phyloP scores from a whole-genome alignment of 2,888 invertebrate species.

The Congeria kusceri region DNA sequence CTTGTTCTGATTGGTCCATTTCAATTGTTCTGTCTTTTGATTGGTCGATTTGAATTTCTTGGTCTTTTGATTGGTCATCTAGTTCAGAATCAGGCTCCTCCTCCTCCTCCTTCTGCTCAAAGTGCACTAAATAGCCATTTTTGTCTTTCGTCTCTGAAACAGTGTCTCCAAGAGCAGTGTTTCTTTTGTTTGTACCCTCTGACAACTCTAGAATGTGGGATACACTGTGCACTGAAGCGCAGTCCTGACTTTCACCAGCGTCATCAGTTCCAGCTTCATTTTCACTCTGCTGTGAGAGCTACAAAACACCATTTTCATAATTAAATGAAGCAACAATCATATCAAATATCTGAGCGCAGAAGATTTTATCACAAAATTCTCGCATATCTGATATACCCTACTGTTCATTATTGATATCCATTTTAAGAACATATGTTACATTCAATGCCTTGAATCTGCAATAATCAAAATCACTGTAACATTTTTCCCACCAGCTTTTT shows the following conservation, averaged over 20 bases:
- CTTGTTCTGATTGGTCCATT: not conserved
- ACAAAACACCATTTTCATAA: constrained; percentile 1
- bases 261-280: constrained; percentile 61
- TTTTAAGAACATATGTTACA: no score
- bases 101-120: constrained; percentile 22
- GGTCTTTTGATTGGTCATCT: constrained; percentile 40
- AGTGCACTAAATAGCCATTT: constrained; percentile 44
- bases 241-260: constrained; percentile 52
- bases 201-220: constrained; percentile 56
- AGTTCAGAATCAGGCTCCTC: constrained; percentile 15
- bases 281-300: constrained; percentile 65
- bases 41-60: constrained; percentile 36
- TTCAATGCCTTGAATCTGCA: no score
- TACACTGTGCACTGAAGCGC: constrained; percentile 67
- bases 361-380: no score
- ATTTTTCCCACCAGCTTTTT: no score
- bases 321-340: not conserved
- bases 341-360: no score
- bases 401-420: no score
- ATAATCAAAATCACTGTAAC: no score
- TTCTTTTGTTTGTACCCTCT: not conserved
- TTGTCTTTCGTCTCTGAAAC: constrained; percentile 20
- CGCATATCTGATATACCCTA: no score
- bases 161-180: not conserved
- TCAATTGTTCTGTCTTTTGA: constrained; percentile 16